These are phyloP conservation scores for Picathartes gymnocephalus DNA, from an alignment of 2,113 vertebrate genomes.

Conservation along the genomic window DNA sequence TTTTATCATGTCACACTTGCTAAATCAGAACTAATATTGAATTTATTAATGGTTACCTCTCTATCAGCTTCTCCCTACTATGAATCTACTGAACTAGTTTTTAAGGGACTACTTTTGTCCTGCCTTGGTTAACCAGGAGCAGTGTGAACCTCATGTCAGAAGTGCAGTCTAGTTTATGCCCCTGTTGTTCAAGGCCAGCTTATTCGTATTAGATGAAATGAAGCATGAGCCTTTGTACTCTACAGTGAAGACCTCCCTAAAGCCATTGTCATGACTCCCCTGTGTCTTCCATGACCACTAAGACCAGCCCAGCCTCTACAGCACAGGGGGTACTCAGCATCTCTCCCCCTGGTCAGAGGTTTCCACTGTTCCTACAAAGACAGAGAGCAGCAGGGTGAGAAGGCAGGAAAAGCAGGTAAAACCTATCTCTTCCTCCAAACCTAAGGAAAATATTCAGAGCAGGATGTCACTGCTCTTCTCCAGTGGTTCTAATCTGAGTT, in stretches of 20 bases:
- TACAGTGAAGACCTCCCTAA: neutral
- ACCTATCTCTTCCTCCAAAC: neutral
- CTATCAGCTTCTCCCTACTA: neutral
- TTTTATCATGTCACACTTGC: neutral
- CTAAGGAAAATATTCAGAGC: neutral
- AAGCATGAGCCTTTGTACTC: neutral
- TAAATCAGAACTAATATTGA: neutral
- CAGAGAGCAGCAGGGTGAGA: fast-evolving
- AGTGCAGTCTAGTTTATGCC: neutral
- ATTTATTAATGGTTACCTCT: neutral
- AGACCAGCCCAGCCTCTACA: neutral
- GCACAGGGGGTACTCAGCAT: fast-evolving
- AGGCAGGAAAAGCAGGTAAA: neutral
- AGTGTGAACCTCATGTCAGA: neutral
- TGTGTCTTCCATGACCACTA: neutral
- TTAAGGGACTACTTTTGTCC: neutral
- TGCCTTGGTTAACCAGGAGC: neutral
- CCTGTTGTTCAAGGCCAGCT: neutral
- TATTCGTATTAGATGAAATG: neutral
- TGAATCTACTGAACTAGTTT: neutral
- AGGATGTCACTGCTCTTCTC: neutral
- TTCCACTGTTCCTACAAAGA: neutral
- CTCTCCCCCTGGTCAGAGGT: neutral
- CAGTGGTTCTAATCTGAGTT: neutral
- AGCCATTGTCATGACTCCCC: neutral